These are phyloP conservation scores for Thalassophryne amazonica DNA, from an alignment of 2,797 vertebrate species.

Conservation along the genomic window DNA sequence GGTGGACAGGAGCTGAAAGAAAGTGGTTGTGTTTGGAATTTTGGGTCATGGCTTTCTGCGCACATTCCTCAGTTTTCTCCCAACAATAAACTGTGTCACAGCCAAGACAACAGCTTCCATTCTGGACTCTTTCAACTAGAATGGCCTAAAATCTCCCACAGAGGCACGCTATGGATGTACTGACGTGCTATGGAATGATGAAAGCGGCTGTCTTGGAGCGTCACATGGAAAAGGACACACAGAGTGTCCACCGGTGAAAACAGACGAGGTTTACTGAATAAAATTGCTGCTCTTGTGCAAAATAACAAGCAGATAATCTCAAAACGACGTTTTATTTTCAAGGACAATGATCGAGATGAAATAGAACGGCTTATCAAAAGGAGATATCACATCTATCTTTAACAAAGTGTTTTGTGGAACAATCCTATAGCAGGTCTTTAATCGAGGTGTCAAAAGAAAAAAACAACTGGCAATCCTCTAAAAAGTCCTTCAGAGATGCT, in stretches of 20 bases:
- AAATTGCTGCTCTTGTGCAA: constrained; percentile 29
- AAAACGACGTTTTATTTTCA: constrained; percentile 68
- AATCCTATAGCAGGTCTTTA: constrained; percentile 2
- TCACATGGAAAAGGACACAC: constrained; percentile 35
- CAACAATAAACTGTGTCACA: constrained; percentile 58
- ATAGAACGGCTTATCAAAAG: constrained; percentile 18
- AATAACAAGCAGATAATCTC: constrained; percentile 25
- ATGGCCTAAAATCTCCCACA: constrained; percentile 23
- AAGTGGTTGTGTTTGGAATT: constrained; percentile 66
- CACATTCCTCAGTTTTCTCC: constrained; percentile 67
- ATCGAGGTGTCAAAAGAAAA: constrained; percentile 33
- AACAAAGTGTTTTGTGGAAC: constrained; percentile 27
- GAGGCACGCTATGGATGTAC: constrained; percentile 1
- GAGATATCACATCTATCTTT: constrained; percentile 12
- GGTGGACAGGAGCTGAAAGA: constrained; percentile 63
- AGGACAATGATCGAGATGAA: constrained; percentile 20
- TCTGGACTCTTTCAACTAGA: constrained; percentile 37
- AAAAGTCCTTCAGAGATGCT: constrained; percentile 32
- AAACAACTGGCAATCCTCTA: no score
- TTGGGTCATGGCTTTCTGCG: constrained; percentile 67
- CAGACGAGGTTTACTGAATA: constrained; percentile 15
- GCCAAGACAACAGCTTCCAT: constrained; percentile 52
- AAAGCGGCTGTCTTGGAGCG: constrained; percentile 19
- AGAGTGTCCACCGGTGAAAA: constrained; percentile 14
- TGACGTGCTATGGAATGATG: constrained; percentile 26